Conservation (phyloP, 1,140 invertebrate genomes). For the Neuroterus valhalla region DNA sequence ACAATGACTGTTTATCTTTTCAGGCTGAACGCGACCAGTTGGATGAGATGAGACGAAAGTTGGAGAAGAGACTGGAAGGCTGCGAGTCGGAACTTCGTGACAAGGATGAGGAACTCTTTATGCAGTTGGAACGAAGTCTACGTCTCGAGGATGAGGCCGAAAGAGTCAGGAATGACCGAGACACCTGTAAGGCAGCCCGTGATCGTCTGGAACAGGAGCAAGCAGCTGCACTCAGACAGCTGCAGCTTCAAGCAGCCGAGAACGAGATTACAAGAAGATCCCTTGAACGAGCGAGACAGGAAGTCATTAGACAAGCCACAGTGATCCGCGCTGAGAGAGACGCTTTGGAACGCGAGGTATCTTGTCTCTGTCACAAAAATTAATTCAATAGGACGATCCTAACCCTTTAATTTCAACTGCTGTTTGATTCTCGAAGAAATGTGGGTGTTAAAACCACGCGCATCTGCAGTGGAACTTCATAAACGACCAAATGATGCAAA, state of each 20-base stretch:
- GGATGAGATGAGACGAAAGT: conserved; percentile 70
- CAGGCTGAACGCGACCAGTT: conserved; percentile 78
- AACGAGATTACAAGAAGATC: conserved; percentile 77
- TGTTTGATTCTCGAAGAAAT: too few species aligned
- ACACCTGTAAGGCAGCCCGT: conserved; percentile 59
- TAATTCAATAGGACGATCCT: too few species aligned
- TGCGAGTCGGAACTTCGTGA: conserved; percentile 77
- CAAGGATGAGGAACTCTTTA: conserved; percentile 80
- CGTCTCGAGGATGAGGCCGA: conserved; percentile 79
- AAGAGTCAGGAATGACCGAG: conserved; percentile 61
- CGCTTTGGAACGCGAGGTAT: conserved; percentile 77
- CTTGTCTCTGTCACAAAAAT: background rate
- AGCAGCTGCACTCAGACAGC: conserved; percentile 65
- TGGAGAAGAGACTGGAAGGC: conserved; percentile 76
- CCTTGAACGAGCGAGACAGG: conserved; percentile 77
- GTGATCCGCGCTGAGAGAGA: conserved; percentile 78
- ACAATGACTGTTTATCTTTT: conserved; percentile 44
- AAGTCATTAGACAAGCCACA: conserved; percentile 78
- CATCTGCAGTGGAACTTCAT: too few species aligned
- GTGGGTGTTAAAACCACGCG: too few species aligned
- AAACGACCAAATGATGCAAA: too few species aligned
- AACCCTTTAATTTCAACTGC: too few species aligned
- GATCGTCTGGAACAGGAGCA: conserved; percentile 62
- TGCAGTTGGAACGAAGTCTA: conserved; percentile 78
- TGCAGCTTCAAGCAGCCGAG: conserved; percentile 77